Conservation (phyloP, 2,113 vertebrate genomes). For the Parotia lawesii region DNA sequence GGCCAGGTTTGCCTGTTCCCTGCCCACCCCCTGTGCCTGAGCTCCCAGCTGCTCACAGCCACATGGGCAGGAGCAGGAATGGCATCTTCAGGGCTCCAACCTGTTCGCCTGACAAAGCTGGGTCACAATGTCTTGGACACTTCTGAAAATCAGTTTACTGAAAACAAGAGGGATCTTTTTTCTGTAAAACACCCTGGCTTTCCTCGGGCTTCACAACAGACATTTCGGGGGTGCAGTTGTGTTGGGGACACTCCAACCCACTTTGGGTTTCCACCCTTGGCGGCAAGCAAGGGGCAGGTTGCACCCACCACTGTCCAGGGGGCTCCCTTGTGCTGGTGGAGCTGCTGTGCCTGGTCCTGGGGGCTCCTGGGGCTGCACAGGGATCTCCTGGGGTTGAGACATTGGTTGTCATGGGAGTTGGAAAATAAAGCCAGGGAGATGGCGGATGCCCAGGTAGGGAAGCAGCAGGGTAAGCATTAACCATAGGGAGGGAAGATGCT, state of each 20-base stretch:
- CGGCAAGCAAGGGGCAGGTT: background rate
- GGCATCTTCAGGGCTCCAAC: background rate
- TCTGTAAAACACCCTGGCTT: background rate
- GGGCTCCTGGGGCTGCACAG: background rate
- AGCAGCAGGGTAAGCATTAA: accelerated
- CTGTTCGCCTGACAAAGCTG: accelerated
- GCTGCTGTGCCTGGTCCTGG: background rate
- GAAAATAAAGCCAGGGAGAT: accelerated
- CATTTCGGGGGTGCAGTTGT: accelerated
- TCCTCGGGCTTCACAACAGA: background rate
- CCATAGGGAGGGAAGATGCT: accelerated
- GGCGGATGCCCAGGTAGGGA: accelerated
- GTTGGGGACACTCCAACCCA: background rate
- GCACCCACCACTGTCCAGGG: background rate
- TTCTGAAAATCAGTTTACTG: background rate
- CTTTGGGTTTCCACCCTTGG: background rate
- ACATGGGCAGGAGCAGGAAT: accelerated
- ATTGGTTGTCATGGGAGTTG: accelerated
- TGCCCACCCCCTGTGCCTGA: background rate
- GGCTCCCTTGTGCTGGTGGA: background rate
- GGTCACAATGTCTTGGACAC: accelerated
- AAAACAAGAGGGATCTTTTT: background rate
- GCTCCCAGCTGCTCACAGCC: background rate
- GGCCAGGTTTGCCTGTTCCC: accelerated
- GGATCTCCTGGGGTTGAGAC: too few relatives aligned